These are phyloP conservation scores for Thyatira batis DNA, from an alignment of 2,888 invertebrate species.

Conservation along the genomic window DNA sequence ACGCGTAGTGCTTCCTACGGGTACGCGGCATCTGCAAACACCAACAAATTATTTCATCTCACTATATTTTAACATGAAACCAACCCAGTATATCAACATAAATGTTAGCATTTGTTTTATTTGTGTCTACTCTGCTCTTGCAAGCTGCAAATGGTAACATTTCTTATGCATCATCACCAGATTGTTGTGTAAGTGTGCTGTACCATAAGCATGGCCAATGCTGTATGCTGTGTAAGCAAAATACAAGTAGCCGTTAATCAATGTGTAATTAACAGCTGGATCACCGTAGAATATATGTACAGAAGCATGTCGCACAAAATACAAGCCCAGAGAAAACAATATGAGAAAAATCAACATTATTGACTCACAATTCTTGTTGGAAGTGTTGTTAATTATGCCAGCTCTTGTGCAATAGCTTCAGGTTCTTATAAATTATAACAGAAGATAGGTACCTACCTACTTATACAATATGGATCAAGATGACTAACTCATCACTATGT, in stretches of 20 bases:
- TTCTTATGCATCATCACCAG: constrained; percentile 15
- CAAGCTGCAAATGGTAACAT: constrained; percentile 31
- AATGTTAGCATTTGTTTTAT: constrained; percentile 33
- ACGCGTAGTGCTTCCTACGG: constrained; percentile 90
- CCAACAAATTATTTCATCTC: constrained; percentile 14
- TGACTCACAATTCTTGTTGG: neutral
- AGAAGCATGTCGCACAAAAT: constrained; percentile 3
- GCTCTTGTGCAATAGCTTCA: neutral
- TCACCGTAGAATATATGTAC: neutral
- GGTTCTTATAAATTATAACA: neutral
- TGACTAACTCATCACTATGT: too few species aligned
- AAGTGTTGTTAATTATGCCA: too few species aligned
- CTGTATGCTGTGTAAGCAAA: constrained; percentile 45
- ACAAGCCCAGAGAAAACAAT: neutral
- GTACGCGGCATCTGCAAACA: constrained; percentile 90
- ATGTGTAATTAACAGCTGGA: constrained; percentile 37
- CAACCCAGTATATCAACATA: constrained; percentile 16
- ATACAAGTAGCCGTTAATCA: constrained; percentile 34
- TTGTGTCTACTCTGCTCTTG: constrained; percentile 8
- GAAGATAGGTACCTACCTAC: neutral
- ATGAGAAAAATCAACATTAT: neutral
- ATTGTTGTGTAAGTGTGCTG: constrained; percentile 21
- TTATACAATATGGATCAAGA: neutral
- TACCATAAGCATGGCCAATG: constrained; percentile 46
- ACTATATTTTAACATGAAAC: constrained; percentile 8